Evolutionary conservation across 2,797 vertebrate species (phyloP), one percentile per base, ranked within the genome.

Genomic region (Sebastes nivosus): DNA sequence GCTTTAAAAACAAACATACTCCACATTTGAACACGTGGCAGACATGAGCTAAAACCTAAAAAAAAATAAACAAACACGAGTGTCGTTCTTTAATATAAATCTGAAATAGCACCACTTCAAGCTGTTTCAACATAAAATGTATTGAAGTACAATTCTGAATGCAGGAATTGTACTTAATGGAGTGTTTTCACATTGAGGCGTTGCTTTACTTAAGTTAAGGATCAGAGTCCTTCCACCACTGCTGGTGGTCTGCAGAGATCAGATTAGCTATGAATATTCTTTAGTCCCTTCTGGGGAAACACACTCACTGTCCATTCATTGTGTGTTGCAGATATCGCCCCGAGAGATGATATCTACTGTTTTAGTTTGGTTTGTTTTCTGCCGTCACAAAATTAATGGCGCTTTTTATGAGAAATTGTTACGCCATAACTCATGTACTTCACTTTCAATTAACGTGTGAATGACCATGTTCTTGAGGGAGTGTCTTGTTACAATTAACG

Each of bases 381-480:
- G 72, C 85, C 38, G 75, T 79, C 88, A 79, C 22, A 76, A 81
- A 94, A 93, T 79, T 27, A 87, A 94, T 93, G 83, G 52, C 46
- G 77, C 67, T 76, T 81, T 93, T 89, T 89, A 84, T 78, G 81
- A 71, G 73, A 75, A 75, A 38, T 72, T 64, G 73, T 75, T 79
- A 55, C 7, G 8, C 86, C 81, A 88, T 89, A 90, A 93, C 75
- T 92, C 84, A 86, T 22, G 24, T 2, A 22, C 90, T 90, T 94
- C 93, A 90, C 29, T 32, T 93, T 87, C 74, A 89, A 89, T 94
- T 94, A 92, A 76, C 71, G 71, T 91, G 90, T 90, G 72, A 93
- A 91, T 86, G 81, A 86, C 87, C 91, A 82, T 85, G 82, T 89
- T 93, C 93, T 88, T 87, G 34, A 84, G 91, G 87, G 92, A 88